Base-by-base conservation (phyloP, 2,888 invertebrate genomes). In the Cheilosia impressa region DNA sequence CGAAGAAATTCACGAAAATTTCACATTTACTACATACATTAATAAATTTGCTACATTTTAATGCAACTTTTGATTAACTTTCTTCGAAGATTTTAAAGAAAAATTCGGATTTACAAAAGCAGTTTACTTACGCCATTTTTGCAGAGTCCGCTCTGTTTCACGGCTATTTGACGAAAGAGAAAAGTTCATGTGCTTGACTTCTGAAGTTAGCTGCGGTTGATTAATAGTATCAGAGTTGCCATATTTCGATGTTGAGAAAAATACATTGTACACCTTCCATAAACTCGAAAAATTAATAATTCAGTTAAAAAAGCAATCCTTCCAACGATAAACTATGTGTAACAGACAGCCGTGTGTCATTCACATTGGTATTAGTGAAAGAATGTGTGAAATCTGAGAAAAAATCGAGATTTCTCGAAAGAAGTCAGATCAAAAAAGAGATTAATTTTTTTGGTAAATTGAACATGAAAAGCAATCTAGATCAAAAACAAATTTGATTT, bases 61-160 rank as follows among this genome's bases (percentile, higher is more conserved):
- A 17, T 89, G 89, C 89, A 69, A 13, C 5, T 10, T 9, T 6
- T 50, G 75, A 79, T 76, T 84, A 24, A 58, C 38, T 69, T 63
- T 24, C 19, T 41, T 41, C 1, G 41, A 63, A 1, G 83, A 83
- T 83, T 79, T 4, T 10, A 10, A 1, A 2, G n/a, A 2, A 60
- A 82, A 71, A 47, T 0, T 4, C 0, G 15, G 88, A 90, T 89
- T 87, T 68, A 71, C 72, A 15, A 9, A 50, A 19, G 13, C 72
- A 47, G 4, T n/a, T 1, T 27, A 91, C 91, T 91, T 88, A 91
- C 91, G 91, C 89, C 91, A 91, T 91, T 88, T 88, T 89, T 81
- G 76, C 87, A 63, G 55, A 63, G 77, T 65, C 87, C 82, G 77
- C 58, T 53, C 77, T 22, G 77, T 62, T 82, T 43, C 43, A 87